Evolutionary conservation across 2,113 vertebrate genomes (phyloP).

Genomic region (Sceloporus tristichus): DNA sequence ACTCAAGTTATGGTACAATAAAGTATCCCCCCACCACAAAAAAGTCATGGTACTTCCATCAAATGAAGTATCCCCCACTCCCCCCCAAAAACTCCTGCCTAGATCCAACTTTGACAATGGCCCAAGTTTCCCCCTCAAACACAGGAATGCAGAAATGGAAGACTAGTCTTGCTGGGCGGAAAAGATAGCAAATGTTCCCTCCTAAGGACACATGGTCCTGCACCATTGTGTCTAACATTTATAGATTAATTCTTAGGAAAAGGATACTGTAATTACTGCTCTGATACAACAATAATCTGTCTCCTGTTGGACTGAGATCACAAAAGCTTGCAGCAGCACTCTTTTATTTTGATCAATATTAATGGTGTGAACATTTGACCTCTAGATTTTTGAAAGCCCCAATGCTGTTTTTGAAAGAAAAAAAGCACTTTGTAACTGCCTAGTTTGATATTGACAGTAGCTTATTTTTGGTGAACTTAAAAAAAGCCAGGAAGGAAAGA

Average conservation of each 20-base stretch:
- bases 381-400: conserved; percentile 55
- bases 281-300: conserved; percentile 41
- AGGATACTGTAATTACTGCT: conserved; percentile 38
- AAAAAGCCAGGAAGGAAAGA: conserved; percentile 55
- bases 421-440: conserved; percentile 50
- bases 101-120: background rate
- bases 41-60: too few relatives aligned
- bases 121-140: background rate
- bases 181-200: background rate
- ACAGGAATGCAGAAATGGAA: background rate
- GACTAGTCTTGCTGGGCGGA: background rate
- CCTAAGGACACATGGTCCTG: conserved; percentile 9
- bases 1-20: too few relatives aligned
- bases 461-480: conserved; percentile 77
- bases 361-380: conserved; percentile 61
- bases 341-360: conserved; percentile 68
- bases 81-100: background rate
- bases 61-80: too few relatives aligned
- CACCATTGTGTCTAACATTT: background rate
- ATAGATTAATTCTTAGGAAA: conserved; percentile 26
- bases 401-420: conserved; percentile 42
- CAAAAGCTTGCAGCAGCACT: conserved; percentile 38
- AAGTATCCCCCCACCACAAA: too few relatives aligned
- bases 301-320: conserved; percentile 51
- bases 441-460: conserved; percentile 65